Evolutionary conservation across 2,113 vertebrate species (phyloP).

Genomic region (Carassius carassius): DNA sequence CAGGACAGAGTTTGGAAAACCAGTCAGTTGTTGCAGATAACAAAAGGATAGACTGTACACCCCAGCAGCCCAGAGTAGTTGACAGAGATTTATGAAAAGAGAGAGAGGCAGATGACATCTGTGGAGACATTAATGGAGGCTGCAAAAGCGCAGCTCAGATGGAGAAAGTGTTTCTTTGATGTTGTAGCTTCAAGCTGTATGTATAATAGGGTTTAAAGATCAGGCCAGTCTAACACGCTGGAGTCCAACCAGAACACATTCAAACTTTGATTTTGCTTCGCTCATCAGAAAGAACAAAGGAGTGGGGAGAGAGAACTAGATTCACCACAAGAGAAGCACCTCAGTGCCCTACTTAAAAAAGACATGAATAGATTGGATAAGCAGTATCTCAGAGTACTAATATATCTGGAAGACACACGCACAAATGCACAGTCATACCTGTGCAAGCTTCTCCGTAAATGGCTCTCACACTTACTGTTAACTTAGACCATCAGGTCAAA

Average conservation of each 20-base stretch:
- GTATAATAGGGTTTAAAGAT: slow-evolving; percentile 25
- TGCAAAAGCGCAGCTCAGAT: neutral
- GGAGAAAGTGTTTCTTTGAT: neutral
- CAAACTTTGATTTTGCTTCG: slow-evolving; percentile 28
- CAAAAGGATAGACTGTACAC: neutral
- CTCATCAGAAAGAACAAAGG: slow-evolving; percentile 27
- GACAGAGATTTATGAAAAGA: neutral
- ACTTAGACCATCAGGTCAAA: neutral
- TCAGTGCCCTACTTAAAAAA: slow-evolving; percentile 37
- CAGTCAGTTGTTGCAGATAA: slow-evolving; percentile 32
- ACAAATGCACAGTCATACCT: neutral
- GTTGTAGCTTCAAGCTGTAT: neutral
- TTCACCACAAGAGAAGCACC: neutral
- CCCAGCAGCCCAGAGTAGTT: neutral
- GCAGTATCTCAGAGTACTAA: neutral
- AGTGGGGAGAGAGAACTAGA: neutral
- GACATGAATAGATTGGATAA: neutral
- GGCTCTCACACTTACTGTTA: neutral
- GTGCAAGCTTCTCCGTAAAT: neutral
- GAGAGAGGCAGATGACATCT: slow-evolving; percentile 19
- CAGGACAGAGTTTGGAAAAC: neutral
- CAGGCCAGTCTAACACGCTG: neutral
- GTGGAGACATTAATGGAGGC: neutral
- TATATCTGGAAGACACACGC: neutral
- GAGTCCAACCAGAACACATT: neutral